Evolutionary conservation across 2,888 invertebrate species (phyloP).

Genomic region (Protophormia terraenovae): DNA sequence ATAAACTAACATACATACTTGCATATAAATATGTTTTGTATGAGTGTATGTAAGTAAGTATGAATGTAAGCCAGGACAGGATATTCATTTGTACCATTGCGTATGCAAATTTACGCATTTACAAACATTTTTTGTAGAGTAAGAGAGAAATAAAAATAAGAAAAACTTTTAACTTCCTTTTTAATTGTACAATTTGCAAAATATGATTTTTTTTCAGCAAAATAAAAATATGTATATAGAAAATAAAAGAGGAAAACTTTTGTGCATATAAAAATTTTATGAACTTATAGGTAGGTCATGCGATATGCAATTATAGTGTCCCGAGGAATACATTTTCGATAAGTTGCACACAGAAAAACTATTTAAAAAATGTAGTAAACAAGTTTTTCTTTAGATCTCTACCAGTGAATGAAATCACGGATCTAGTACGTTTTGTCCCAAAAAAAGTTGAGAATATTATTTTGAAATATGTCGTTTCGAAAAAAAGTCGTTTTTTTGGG

Average conservation of each 20-base stretch:
- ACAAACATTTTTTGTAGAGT: neutral
- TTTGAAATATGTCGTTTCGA: too few species aligned
- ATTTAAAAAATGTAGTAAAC: too few species aligned
- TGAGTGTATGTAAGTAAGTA: neutral
- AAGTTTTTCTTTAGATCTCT: too few species aligned
- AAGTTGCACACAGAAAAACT: too few species aligned
- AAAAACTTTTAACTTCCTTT: slow-evolving; percentile 26
- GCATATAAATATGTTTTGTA: neutral
- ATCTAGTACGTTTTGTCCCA: too few species aligned
- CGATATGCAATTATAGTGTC: too few species aligned
- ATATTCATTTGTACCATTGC: slow-evolving; percentile 14
- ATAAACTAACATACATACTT: neutral
- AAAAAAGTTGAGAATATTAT: too few species aligned
- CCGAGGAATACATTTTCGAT: too few species aligned
- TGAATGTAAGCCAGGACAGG: neutral
- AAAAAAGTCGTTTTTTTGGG: too few species aligned
- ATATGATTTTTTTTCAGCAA: neutral
- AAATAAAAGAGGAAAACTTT: neutral
- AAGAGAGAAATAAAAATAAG: neutral
- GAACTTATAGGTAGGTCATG: neutral
- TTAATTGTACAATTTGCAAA: slow-evolving; percentile 50
- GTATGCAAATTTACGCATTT: slow-evolving; percentile 30
- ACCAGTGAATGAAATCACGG: too few species aligned
- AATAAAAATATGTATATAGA: neutral
- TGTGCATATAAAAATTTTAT: neutral